Evolutionary conservation across 2,113 vertebrate species (phyloP).

Genomic region (Platycercus adscitus): DNA sequence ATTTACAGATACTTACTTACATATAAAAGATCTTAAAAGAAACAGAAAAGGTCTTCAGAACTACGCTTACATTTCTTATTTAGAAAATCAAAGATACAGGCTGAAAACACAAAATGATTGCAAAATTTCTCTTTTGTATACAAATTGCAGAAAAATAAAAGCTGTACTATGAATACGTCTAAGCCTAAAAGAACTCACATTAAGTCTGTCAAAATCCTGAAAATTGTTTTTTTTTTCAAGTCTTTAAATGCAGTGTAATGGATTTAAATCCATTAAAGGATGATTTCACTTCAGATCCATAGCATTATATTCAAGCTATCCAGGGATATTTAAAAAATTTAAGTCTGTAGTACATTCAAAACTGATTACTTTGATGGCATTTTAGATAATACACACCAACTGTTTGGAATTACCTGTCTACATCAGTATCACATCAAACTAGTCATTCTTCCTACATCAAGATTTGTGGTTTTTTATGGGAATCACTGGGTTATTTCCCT

Average conservation of each 20-base stretch:
- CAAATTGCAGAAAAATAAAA: neutral
- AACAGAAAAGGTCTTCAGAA: neutral
- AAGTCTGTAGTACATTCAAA: conserved; percentile 11
- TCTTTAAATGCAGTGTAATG: neutral
- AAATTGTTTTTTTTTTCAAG: neutral
- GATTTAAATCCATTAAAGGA: conserved; percentile 20
- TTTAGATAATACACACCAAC: conserved; percentile 23
- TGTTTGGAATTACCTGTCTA: conserved; percentile 13
- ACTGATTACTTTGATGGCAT: conserved; percentile 17
- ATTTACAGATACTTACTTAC: neutral
- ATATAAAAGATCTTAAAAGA: neutral
- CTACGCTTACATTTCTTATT: neutral
- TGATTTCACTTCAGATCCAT: conserved; percentile 24
- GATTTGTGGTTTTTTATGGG: neutral
- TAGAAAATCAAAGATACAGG: neutral
- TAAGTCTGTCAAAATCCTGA: conserved; percentile 13
- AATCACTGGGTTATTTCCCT: neutral
- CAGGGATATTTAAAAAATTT: neutral
- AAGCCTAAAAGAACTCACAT: neutral
- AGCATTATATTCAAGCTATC: neutral
- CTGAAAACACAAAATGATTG: neutral
- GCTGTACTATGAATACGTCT: neutral
- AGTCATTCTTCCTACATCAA: neutral
- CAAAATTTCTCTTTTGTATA: neutral
- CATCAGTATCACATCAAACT: neutral